Base-by-base conservation (phyloP, 2,888 invertebrate species). In the Aromia moschata region DNA sequence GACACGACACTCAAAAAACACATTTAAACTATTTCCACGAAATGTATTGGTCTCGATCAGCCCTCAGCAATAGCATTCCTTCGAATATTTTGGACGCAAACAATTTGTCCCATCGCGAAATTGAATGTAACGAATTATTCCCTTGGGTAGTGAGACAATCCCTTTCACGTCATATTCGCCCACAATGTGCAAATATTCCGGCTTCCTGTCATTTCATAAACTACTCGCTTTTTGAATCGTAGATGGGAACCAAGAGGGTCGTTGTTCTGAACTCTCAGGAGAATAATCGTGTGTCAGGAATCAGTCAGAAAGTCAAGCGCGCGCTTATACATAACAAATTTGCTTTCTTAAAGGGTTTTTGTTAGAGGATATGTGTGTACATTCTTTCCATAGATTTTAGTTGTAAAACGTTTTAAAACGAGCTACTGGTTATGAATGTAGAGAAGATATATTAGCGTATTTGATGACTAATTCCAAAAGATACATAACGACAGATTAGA, bases 371-470 rank as follows among this genome's bases (percentile, higher is more conserved):
- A 17, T 40, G 17, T 40, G 40, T 40, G 40, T 40, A 40, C 17
- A 18, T 17, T 1, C 5, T 4, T 58, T 33, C 45, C 56, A 55
- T 65, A 58, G 41, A 25, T 33, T 16, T 62, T 56, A 62, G 55
- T 58, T 25, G 7, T 25, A 7, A 5, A 7, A 5, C 4, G 7
- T 7, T 3, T 25, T 25, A 7, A 25, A 5, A 25, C 25, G 25
- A 25, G 25, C 25, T 25, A 25, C 25, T 25, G 25, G 25, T n/a
- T n/a, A n/a, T n/a, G n/a, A n/a, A n/a, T n/a, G n/a, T n/a, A n/a
- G n/a, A n/a, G n/a, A n/a, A n/a, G n/a, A n/a, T n/a, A n/a, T n/a
- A n/a, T n/a, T n/a, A n/a, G n/a, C n/a, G n/a, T n/a, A n/a, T n/a
- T n/a, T n/a, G n/a, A n/a, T n/a, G n/a, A n/a, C n/a, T n/a, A n/a